These are phyloP conservation scores for Oscheius sp. DNA, from an alignment of 2,888 invertebrate genomes.

Conservation along the genomic window DNA sequence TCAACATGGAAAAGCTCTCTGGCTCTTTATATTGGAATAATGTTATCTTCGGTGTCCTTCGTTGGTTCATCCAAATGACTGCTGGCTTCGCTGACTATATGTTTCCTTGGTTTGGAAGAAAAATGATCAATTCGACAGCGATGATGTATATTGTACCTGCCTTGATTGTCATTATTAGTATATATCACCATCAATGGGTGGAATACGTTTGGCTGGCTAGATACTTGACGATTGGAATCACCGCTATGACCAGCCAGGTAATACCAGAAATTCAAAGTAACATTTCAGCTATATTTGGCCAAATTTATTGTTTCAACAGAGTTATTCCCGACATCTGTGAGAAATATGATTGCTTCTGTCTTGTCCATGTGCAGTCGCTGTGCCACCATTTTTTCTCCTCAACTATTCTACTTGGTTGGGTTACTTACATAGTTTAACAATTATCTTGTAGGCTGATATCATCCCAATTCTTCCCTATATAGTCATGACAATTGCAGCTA, in stretches of 20 bases:
- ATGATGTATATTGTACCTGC: constrained; percentile 29
- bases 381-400: constrained; percentile 59
- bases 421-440: not conserved
- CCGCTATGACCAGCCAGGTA: constrained; percentile 32
- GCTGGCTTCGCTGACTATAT: constrained; percentile 31
- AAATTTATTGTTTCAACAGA: constrained; percentile 47
- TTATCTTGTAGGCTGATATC: constrained; percentile 16
- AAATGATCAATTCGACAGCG: constrained; percentile 29
- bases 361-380: constrained; percentile 51
- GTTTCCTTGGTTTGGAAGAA: constrained; percentile 30
- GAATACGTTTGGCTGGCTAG: constrained; percentile 12
- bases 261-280: not conserved
- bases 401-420: constrained; percentile 56
- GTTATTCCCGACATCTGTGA: constrained; percentile 60
- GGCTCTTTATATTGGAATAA: constrained; percentile 57
- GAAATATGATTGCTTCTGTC: constrained; percentile 58
- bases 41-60: constrained; percentile 46
- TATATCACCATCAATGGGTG: not conserved
- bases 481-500: constrained; percentile 1
- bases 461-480: constrained; percentile 13
- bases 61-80: constrained; percentile 33
- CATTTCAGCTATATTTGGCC: constrained; percentile 42
- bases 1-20: constrained; percentile 61
- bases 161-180: constrained; percentile 20
- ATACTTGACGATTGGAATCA: constrained; percentile 24